These are phyloP conservation scores for Boloria euphrosyne DNA, from an alignment of 2,888 invertebrate species.

Conservation along the genomic window DNA sequence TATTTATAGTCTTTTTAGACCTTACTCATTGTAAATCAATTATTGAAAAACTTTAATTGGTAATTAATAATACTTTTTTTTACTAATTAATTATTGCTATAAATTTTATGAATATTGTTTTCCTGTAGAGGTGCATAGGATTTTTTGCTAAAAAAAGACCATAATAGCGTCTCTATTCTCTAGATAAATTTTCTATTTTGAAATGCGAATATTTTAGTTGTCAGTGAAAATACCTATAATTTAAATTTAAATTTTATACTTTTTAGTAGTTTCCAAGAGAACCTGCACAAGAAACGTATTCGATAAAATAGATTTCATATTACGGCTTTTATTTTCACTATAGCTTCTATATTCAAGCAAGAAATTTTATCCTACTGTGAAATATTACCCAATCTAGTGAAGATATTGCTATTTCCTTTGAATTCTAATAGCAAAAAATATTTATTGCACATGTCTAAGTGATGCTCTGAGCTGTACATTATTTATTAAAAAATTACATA, in stretches of 20 bases:
- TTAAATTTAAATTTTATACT: no score
- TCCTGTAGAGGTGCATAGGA: no score
- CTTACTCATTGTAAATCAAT: conserved; percentile 36
- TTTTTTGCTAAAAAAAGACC: no score
- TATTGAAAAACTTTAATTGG: conserved; percentile 1
- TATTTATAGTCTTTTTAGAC: conserved; percentile 39
- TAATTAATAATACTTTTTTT: background rate
- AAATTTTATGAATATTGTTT: no score
- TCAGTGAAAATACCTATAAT: no score
- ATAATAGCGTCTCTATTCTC: no score
- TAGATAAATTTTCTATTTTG: no score
- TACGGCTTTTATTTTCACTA: background rate
- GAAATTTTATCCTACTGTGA: conserved; percentile 19
- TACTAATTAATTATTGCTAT: no score
- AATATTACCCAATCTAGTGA: conserved; percentile 23
- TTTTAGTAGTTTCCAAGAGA: no score
- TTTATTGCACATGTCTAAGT: conserved; percentile 10
- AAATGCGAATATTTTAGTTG: no score
- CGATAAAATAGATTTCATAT: conserved; percentile 3
- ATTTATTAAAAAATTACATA: no score
- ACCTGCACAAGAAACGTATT: background rate
- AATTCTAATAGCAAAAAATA: conserved; percentile 20
- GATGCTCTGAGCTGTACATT: background rate
- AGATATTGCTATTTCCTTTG: conserved; percentile 23
- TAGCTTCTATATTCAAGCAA: conserved; percentile 15